Conservation (phyloP, 2,888 invertebrate genomes). For the Euzophera pinguis region DNA sequence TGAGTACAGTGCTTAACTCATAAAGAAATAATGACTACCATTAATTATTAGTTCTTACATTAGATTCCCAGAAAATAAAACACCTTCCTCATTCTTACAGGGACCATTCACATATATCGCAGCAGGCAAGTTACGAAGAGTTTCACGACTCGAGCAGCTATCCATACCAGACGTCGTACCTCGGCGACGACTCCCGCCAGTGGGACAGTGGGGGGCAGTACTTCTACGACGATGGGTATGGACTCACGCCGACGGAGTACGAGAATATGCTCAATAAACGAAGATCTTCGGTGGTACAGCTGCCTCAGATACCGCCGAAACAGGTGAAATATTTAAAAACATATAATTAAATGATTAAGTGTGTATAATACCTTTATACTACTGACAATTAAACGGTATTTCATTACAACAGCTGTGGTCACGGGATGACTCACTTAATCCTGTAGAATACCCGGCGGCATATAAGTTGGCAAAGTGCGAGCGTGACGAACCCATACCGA, state of each 20-base stretch:
- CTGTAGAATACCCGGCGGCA: too few relatives aligned
- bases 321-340: conserved; percentile 39
- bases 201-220: conserved; percentile 86
- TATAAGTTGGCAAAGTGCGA: too few relatives aligned
- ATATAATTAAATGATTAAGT: too few relatives aligned
- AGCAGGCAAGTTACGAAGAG: conserved; percentile 81
- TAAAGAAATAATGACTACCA: too few relatives aligned
- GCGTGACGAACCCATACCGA: too few relatives aligned
- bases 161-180: conserved; percentile 79
- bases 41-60: too few relatives aligned
- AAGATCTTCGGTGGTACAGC: conserved; percentile 72
- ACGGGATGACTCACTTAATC: too few relatives aligned
- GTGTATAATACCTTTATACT: too few relatives aligned
- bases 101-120: conserved; percentile 72
- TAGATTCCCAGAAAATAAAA: too few relatives aligned
- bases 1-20: too few relatives aligned
- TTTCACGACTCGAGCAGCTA: conserved; percentile 83
- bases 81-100: conserved; percentile 40
- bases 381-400: too few relatives aligned
- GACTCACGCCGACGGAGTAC: conserved; percentile 75
- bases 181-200: conserved; percentile 83
- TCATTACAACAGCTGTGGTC: too few relatives aligned
- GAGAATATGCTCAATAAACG: conserved; percentile 79
- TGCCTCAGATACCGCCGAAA: conserved; percentile 74
- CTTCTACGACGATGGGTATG: conserved; percentile 61